phyloP scores from a whole-genome alignment of 2,888 invertebrate species.

The Thera obeliscata region DNA sequence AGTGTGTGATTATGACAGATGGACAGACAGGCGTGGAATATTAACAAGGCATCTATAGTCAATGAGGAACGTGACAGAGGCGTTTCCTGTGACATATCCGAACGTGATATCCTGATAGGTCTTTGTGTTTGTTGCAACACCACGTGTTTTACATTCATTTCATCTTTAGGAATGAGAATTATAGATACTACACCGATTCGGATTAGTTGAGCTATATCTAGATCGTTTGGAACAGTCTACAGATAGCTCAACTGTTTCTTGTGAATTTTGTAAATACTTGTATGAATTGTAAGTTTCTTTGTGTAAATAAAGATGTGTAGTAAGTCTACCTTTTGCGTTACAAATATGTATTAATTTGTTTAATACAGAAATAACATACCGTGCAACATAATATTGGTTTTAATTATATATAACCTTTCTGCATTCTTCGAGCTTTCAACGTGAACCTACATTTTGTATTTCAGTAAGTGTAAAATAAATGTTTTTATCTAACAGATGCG shows the following conservation, averaged over 20 bases:
- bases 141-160: conserved; percentile 21
- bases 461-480: conserved; percentile 66
- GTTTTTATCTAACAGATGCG: conserved; percentile 68
- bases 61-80: conserved; percentile 53
- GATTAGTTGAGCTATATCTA: too few relatives aligned
- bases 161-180: neutral
- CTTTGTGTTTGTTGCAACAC: conserved; percentile 40
- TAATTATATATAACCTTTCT: neutral
- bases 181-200: too few relatives aligned
- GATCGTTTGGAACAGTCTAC: too few relatives aligned
- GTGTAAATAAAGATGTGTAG: too few relatives aligned
- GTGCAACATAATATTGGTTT: too few relatives aligned
- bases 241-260: too few relatives aligned
- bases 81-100: conserved; percentile 71
- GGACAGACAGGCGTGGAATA: conserved; percentile 60
- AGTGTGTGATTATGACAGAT: conserved; percentile 50
- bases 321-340: too few relatives aligned
- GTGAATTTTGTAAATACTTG: too few relatives aligned
- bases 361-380: too few relatives aligned
- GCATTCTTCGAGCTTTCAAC: conserved; percentile 40
- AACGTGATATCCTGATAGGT: conserved; percentile 69
- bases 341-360: too few relatives aligned
- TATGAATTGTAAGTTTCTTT: too few relatives aligned
- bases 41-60: conserved; percentile 54
- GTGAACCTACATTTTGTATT: conserved; percentile 45